Conservation (phyloP, 2,113 vertebrate genomes). For the Shinisaurus crocodilurus region DNA sequence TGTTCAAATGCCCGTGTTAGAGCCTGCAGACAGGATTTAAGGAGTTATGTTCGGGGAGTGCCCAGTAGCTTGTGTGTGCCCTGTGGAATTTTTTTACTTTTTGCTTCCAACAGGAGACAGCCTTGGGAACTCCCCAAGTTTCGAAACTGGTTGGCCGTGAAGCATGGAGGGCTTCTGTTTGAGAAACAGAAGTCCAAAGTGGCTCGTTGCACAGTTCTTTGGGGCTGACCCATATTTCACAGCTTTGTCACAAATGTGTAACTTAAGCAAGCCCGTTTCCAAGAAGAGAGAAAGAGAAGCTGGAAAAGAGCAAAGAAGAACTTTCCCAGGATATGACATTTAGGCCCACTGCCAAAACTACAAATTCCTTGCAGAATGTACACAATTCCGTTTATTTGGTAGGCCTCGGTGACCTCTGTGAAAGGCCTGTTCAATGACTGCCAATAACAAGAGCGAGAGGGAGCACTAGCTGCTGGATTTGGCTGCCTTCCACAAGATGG, state of each 20-base stretch:
- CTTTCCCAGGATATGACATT: constrained; percentile 66
- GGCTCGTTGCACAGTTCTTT: not conserved
- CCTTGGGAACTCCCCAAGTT: not conserved
- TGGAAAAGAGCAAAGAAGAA: constrained; percentile 55
- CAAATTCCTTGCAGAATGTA: constrained; percentile 56
- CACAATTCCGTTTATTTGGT: constrained; percentile 37
- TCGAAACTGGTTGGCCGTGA: no score
- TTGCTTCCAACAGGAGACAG: not conserved
- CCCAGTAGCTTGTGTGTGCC: no score
- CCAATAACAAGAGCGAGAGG: constrained; percentile 38
- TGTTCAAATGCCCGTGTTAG: constrained; percentile 1
- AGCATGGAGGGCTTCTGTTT: not conserved
- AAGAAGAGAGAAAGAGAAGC: constrained; percentile 39
- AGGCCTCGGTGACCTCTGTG: constrained; percentile 57
- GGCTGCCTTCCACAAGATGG: not conserved
- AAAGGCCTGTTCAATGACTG: constrained; percentile 36
- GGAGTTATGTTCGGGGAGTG: not conserved
- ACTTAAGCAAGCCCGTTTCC: constrained; percentile 69
- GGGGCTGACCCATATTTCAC: constrained; percentile 31
- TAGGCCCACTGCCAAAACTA: constrained; percentile 51
- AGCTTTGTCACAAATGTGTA: constrained; percentile 58
- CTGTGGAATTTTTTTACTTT: not conserved
- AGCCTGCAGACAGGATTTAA: not conserved
- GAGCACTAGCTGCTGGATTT: constrained; percentile 50
- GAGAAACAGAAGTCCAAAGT: not conserved